Evolutionary conservation across 2,797 vertebrate genomes (phyloP), one percentile per base, ranked within the genome.

Genomic region (Sebastes minor): DNA sequence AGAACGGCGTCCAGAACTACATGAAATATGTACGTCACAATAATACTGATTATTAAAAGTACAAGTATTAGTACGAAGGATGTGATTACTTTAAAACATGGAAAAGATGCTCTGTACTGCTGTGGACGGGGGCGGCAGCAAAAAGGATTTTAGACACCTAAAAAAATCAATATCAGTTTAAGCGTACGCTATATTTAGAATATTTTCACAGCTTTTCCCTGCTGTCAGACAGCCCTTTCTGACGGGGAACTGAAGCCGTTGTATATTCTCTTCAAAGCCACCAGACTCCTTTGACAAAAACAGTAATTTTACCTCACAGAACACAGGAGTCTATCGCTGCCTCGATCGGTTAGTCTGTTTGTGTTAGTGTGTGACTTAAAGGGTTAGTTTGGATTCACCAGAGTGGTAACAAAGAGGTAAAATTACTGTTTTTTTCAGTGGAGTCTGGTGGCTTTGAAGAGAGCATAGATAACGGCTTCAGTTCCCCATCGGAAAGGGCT

Each of bases 1-100:
- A 99, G 91, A 99, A 99, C 0, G 98, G 98, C 90, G 98, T 99
- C 85, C 98, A 99, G 94, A 99, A 99, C 96, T 99, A 99, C 93
- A 99, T 99, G 98, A 99, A 99, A 99, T 99, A 99, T 94, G 98
- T 99, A 86, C 2, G 85, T 0, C 1, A 27, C 49, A 9, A 12
- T 42, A 30, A 30, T 8, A 11, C 6, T 14, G 11, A 65, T 16
- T 28, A 18, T 25, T 35, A 22, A 14, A 32, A 60, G 16, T 46
- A 12, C 8, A 30, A 11, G 25, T 53, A 3, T 35, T 42, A 5
- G 3, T 11, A 30, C n/a, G 13, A 65, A 33, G 46, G 30, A 76
- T 46, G 12, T 14, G 16, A 16, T 64, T 23, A 27, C 33, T 28
- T 32, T 28, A 10, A 55, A 25, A 56, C 28, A 14, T 35, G 12